Evolutionary conservation across 2,888 invertebrate species (phyloP).

Genomic region (Diaphora mendica): DNA sequence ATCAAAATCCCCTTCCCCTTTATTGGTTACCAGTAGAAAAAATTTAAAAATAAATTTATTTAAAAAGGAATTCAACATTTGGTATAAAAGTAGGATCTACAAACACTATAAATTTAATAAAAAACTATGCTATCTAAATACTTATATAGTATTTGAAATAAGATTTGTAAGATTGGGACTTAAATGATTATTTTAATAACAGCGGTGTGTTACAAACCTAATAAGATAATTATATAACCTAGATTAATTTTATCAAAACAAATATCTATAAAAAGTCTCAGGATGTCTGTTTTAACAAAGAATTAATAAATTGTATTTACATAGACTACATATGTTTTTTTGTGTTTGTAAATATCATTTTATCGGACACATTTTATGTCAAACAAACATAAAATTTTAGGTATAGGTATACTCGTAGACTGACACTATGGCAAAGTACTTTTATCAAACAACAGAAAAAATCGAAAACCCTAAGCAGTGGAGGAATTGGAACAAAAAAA

Average conservation of each 20-base stretch:
- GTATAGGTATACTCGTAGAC: background rate
- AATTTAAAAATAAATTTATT: conserved; percentile 26
- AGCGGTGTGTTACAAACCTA: conserved; percentile 4
- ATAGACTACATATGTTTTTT: background rate
- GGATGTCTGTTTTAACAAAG: background rate
- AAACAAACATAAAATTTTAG: background rate
- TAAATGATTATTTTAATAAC: conserved; percentile 18
- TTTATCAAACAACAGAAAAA: background rate
- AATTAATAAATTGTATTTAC: background rate
- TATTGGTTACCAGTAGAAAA: conserved; percentile 26
- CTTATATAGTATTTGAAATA: conserved; percentile 26
- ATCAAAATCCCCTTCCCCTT: conserved; percentile 61
- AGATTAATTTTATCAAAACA: conserved; percentile 4
- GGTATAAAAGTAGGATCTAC: conserved; percentile 49
- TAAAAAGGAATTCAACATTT: conserved; percentile 83
- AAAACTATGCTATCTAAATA: conserved; percentile 56
- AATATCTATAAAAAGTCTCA: background rate
- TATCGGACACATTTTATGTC: background rate
- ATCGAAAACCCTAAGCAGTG: background rate
- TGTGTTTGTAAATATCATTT: background rate
- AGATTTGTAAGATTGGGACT: conserved; percentile 25
- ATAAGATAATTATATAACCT: conserved; percentile 6
- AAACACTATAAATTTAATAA: conserved; percentile 44
- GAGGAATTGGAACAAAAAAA: background rate
- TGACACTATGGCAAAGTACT: background rate